Evolutionary conservation across 2,888 invertebrate genomes (phyloP), one percentile per base, ranked within the genome.

Genomic region (Eupsilia transversa): DNA sequence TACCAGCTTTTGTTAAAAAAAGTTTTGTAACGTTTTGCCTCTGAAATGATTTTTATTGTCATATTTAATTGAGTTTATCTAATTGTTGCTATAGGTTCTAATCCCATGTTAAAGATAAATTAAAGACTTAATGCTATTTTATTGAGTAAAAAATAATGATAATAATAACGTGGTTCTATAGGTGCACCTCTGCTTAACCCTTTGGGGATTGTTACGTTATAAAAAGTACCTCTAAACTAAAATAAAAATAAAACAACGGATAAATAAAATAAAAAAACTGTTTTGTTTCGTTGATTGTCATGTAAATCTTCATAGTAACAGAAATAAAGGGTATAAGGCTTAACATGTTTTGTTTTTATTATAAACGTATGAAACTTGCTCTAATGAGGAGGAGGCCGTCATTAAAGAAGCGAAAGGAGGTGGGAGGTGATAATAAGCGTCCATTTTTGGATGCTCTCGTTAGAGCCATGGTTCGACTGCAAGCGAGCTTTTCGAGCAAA

Each of bases 351-450:
- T 83, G 71, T 76, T 88, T 90, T 89, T 85, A 84, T 86, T 77
- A 54, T 79, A 82, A 80, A 84, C 60, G 83, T 79, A 86, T 86
- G 83, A 82, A 82, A 82, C 74, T 79, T 67, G 68, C 35, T 65
- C 83, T 94, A 93, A 93, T 92, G 91, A 92, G 91, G 80, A 88
- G 82, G 87, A 87, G 80, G 88, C 83, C 67, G 86, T 88, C 89
- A 91, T 93, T 93, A 94, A 90, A 82, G 83, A 82, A 86, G 82
- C 79, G 79, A 86, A 86, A 90, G 88, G 89, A 82, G 88, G 90
- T 87, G 89, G 91, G 86, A 93, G 89, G 93, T 91, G 94, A 93
- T 94, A 94, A 95, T 93, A 91, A 92, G 89, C 85, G 91, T 86
- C 86, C 81, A 80, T 87, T 87, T 89, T 86, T 88, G 79, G 77